Percentiles rank a stretch among this genome's conserved stretches.
phyloP scores from a whole-genome alignment of 53 echinoderm and acorn worm genomes.

The Echinarachnius parma region DNA sequence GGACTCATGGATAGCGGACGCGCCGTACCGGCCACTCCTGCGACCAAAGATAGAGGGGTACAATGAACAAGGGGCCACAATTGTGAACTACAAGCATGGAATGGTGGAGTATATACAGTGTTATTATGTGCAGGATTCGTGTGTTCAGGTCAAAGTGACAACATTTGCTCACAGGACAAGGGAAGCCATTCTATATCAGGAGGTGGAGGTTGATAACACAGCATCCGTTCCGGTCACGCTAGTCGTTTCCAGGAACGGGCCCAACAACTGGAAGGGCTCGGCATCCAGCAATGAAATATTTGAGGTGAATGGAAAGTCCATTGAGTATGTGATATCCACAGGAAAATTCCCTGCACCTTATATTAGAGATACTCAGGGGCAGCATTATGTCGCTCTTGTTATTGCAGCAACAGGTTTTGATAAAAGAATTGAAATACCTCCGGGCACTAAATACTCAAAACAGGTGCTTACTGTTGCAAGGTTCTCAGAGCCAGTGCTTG shows the following conservation, averaged over 20 bases:
- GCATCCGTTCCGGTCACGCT: slow-evolving; percentile 70
- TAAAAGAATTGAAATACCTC: slow-evolving; percentile 64
- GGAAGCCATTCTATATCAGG: slow-evolving; percentile 73
- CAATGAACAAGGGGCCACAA: slow-evolving; percentile 68
- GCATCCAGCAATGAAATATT: slow-evolving; percentile 70
- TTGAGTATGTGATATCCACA: slow-evolving; percentile 61
- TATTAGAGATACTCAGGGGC: slow-evolving; percentile 52
- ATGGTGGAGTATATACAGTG: slow-evolving; percentile 79
- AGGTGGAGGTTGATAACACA: slow-evolving; percentile 78
- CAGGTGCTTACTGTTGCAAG: slow-evolving; percentile 62
- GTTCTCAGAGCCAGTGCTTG: slow-evolving; percentile 76
- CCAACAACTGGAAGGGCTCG: slow-evolving; percentile 83
- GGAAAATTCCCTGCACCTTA: slow-evolving; percentile 66
- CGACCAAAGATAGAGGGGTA: slow-evolving; percentile 55
- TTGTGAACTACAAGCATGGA: slow-evolving; percentile 76
- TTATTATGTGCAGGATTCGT: slow-evolving; percentile 68
- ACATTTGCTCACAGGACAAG: slow-evolving; percentile 73
- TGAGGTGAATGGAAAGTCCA: slow-evolving; percentile 58
- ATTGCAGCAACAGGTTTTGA: slow-evolving; percentile 64
- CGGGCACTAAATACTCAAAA: slow-evolving; percentile 61
- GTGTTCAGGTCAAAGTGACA: slow-evolving; percentile 72
- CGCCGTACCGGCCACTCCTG: slow-evolving; percentile 76
- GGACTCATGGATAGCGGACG: slow-evolving; percentile 65
- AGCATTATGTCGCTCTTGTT: slow-evolving; percentile 71
- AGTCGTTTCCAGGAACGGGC: slow-evolving; percentile 60